Evolutionary conservation across 2,797 vertebrate species (phyloP), one percentile per base, ranked within the genome.

Genomic region (Pseudochaenichthys georgianus): DNA sequence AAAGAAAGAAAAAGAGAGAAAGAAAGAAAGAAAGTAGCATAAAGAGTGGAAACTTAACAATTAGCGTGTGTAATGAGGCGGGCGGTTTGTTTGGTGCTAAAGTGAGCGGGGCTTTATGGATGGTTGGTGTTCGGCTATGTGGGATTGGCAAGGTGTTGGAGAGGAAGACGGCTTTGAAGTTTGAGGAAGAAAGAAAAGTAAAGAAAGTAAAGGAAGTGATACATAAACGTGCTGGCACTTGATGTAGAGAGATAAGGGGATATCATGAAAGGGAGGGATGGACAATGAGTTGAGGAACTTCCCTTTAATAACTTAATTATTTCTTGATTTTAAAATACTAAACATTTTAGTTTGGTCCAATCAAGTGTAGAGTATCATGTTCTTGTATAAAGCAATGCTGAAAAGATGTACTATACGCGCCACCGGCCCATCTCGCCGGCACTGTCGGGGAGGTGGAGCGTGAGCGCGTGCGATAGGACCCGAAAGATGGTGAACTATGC

Each of bases 51-150:
- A 89, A 91, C 78, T 87, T 82, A 65, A 92, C 87, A 89, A 91
- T 90, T 87, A 90, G 79, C 23, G 63, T 38, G 83, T 84, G 87
- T 88, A 92, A 91, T 90, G 89, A 88, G 84, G 88, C 91, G 41
- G 73, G 77, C 45, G 59, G 86, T 78, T 84, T 89, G 88, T 89
- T 92, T 83, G 85, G 83, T 85, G 81, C 87, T 87, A 79, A 87
- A 87, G 89, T 42, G 88, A 87, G 85, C 71, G 13, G 46, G 59
- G 72, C 81, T 83, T 91, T 84, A 82, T 82, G 88, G 89, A 81
- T 83, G 84, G 86, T 68, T 89, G 84, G 58, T 70, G 84, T 66
- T 84, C 16, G 63, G 70, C 79, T 89, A 87, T 87, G 87, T 88
- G 84, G 69, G 82, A 77, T 80, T 64, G 86, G 82, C 76, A 69